Conservation (phyloP, 2,797 vertebrate species). For the Microctenopoma steveboyesi region DNA sequence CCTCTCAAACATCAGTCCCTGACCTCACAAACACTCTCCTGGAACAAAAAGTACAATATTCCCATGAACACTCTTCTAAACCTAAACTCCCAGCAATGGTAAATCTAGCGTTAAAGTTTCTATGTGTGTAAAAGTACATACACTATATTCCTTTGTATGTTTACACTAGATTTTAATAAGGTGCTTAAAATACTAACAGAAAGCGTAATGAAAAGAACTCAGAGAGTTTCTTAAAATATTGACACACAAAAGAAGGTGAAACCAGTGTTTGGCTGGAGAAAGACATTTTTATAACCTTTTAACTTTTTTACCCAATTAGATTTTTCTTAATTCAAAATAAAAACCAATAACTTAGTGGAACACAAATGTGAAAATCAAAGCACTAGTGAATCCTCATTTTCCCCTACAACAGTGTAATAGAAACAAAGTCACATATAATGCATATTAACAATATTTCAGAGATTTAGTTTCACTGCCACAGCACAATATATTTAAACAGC, state of each 20-base stretch:
- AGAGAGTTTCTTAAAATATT: background rate
- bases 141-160: no score
- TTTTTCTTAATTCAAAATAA: background rate
- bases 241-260: no score
- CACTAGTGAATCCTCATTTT: background rate
- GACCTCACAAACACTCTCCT: no score
- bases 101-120: no score
- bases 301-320: background rate
- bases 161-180: no score
- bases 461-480: conserved; percentile 11
- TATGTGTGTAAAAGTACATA: no score
- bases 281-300: background rate
- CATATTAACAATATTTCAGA: conserved; percentile 18
- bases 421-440: conserved; percentile 16
- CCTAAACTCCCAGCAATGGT: no score
- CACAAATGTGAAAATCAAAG: conserved; percentile 14
- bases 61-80: no score
- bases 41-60: no score
- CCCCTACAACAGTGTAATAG: conserved; percentile 2
- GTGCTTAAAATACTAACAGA: background rate
- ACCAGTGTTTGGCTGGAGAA: background rate
- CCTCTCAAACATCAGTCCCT: no score
- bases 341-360: conserved; percentile 5
- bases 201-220: background rate
- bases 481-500: conserved; percentile 43